phyloP scores from a whole-genome alignment of 1,140 invertebrate species.

The Venturia canescens region DNA sequence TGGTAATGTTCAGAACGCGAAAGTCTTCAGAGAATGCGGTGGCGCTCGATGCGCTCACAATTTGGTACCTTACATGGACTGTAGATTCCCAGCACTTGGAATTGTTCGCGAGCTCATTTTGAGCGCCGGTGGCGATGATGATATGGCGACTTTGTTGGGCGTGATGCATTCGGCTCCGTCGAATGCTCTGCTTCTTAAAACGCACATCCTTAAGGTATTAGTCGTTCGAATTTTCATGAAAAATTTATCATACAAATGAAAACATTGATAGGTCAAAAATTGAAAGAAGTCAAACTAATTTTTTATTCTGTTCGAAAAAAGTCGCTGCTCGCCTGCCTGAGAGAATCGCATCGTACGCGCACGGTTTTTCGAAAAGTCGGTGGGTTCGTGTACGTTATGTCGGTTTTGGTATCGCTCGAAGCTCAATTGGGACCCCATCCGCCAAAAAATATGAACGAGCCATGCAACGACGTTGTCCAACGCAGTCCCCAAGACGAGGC shows the following conservation, averaged over 20 bases:
- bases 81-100: constrained; percentile 87
- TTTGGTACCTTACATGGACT: constrained; percentile 91
- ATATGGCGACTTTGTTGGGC: constrained; percentile 94
- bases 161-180: constrained; percentile 93
- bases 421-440: constrained; percentile 82
- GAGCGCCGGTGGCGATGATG: constrained; percentile 94
- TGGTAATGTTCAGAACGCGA: constrained; percentile 91
- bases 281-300: constrained; percentile 4
- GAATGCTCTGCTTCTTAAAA: constrained; percentile 89
- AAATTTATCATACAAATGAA: constrained; percentile 30
- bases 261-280: not conserved
- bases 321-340: constrained; percentile 90
- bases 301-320: constrained; percentile 67
- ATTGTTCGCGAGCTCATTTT: constrained; percentile 93
- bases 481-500: constrained; percentile 68
- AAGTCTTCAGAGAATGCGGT: constrained; percentile 94
- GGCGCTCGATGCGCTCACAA: constrained; percentile 94
- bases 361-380: constrained; percentile 98
- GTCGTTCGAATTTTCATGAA: not conserved
- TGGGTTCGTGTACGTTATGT: constrained; percentile 98
- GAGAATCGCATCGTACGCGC: constrained; percentile 96
- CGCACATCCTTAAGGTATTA: constrained; percentile 90
- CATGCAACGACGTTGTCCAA: constrained; percentile 69
- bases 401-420: constrained; percentile 95
- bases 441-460: constrained; percentile 64